Percentiles rank a stretch among this genome's conserved stretches.
Evolutionary conservation across 2,113 vertebrate species (phyloP).

Genomic region (Paradisaea rubra): DNA sequence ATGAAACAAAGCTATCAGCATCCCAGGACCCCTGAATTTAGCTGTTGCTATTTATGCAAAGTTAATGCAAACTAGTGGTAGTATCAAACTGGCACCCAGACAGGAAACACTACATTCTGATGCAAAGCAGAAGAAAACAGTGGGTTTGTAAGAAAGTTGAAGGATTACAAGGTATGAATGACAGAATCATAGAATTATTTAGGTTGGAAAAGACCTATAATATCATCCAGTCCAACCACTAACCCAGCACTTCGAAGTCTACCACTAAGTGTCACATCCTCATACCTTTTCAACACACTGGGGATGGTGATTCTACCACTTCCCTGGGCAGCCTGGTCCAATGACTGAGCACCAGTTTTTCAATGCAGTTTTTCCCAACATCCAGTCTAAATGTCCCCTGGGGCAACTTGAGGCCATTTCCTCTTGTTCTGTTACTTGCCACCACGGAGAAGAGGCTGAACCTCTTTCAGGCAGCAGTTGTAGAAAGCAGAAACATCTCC

Average conservation of each 20-base stretch:
- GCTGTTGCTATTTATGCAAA: not conserved
- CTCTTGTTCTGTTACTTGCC: not conserved
- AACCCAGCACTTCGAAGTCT: not conserved
- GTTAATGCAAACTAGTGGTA: not conserved
- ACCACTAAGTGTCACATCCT: not conserved
- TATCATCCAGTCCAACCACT: not conserved
- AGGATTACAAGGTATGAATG: not conserved
- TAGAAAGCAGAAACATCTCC: not conserved
- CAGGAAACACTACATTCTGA: not conserved
- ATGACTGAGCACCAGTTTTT: not conserved
- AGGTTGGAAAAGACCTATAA: not conserved
- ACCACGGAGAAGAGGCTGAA: not conserved
- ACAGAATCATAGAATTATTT: not conserved
- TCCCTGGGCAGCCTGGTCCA: not conserved
- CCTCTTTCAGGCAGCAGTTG: not conserved
- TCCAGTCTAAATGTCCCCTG: not conserved
- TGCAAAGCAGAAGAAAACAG: not conserved
- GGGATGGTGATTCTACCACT: not conserved
- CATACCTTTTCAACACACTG: not conserved
- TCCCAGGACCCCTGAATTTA: not conserved
- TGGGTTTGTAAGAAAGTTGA: not conserved
- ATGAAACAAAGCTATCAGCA: not conserved
- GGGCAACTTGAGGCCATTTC: not conserved
- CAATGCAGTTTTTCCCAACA: not conserved
- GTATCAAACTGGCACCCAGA: not conserved